Base-by-base conservation (phyloP, 2,888 invertebrate species). In the Mythimna albipuncta region DNA sequence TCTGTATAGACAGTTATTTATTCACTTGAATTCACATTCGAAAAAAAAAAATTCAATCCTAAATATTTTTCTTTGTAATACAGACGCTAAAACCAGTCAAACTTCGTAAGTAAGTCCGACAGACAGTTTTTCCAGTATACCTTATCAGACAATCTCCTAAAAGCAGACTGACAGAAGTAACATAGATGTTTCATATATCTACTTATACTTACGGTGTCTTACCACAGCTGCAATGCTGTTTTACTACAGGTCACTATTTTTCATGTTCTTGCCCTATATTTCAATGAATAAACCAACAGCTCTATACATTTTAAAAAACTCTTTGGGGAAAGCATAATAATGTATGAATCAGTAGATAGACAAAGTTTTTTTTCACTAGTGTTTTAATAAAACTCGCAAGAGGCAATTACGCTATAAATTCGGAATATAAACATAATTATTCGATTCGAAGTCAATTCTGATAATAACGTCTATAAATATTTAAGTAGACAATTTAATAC, bases 401-500 rank as follows among this genome's bases (percentile, higher is more conserved):
- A 54, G 21, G 50, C 44, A 67, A 64, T 59, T 21, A 62, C 47
- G 38, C 57, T 35, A 62, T 1, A 64, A 19, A 19, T 50, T 19
- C 52, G 59, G 7, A 75, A 79, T 68, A 58, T 63, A 50, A 26
- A 64, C 55, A 21, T 21, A 67, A 65, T 63, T 68, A 64, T 74
- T 74, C 50, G 57, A 70, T 68, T 69, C 68, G 21, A 32, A 72
- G 74, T 61, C 41, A 61, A 72, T 63, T 52, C 47, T 72, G 76
- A 77, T 68, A 71, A 77, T 10, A 62, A 64, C 52, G 38, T 35
- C 52, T 64, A 75, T 84, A 75, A 68, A 83, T 85, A 83, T 77
- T 84, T 69, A 54, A 85, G 64, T 69, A 65, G 72, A 67, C 69
- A 76, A 75, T 85, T 85, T 61, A 59, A 59, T 57, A 81, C 65